Evolutionary conservation across 2,113 vertebrate genomes (phyloP).

Genomic region (Hippocampus mohnikei): DNA sequence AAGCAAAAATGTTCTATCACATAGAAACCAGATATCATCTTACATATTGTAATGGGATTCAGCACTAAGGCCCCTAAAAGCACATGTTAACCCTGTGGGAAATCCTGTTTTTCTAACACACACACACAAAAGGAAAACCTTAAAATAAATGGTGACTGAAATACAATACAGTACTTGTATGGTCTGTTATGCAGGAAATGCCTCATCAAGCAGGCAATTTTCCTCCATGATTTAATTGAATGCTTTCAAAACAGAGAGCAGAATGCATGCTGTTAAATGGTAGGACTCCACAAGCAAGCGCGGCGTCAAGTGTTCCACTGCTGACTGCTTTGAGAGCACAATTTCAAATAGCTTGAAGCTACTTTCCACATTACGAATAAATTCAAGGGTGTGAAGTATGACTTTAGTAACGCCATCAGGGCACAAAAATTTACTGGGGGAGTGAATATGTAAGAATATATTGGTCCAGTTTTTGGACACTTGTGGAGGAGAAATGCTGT

Average conservation of each 20-base stretch:
- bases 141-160: neutral
- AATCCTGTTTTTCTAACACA: neutral
- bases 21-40: neutral
- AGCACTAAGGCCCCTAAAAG: neutral
- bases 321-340: slow-evolving; percentile 28
- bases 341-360: slow-evolving; percentile 21
- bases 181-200: slow-evolving; percentile 16
- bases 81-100: neutral
- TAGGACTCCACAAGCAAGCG: slow-evolving; percentile 34
- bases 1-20: neutral
- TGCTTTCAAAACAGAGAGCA: slow-evolving; percentile 37
- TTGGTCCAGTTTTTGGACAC: neutral
- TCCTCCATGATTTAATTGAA: slow-evolving; percentile 35
- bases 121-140: neutral
- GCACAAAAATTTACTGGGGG: neutral
- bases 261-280: slow-evolving; percentile 33
- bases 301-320: slow-evolving; percentile 32
- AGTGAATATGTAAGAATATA: neutral
- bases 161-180: neutral
- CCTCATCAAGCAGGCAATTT: slow-evolving; percentile 21
- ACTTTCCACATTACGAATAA: slow-evolving; percentile 30
- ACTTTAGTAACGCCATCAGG: slow-evolving; percentile 9
- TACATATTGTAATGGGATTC: slow-evolving; percentile 1
- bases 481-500: neutral
- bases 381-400: slow-evolving; percentile 28